Conservation (phyloP, 2,888 invertebrate species). For the Acronicta aceris region DNA sequence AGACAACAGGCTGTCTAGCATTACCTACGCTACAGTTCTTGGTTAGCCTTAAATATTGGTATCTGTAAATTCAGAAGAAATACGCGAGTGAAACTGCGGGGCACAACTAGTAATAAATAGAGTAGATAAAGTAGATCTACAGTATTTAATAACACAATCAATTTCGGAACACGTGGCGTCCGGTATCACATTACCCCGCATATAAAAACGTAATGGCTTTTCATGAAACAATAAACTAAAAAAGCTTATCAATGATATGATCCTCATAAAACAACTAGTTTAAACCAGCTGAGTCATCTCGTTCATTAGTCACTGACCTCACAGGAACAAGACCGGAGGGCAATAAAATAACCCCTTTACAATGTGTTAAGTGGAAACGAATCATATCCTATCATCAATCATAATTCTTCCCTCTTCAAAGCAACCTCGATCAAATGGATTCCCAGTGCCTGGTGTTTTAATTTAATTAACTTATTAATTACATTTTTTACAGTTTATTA, state of each 20-base stretch:
- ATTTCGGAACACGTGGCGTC: conserved; percentile 17
- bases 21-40: too few relatives aligned
- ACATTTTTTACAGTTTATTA: conserved; percentile 34
- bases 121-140: too few relatives aligned
- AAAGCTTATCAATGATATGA: conserved; percentile 59
- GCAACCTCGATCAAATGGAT: conserved; percentile 66
- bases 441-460: conserved; percentile 66
- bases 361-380: conserved; percentile 87
- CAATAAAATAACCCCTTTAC: conserved; percentile 87
- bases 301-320: conserved; percentile 86
- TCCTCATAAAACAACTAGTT: conserved; percentile 72
- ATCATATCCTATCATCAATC: conserved; percentile 87
- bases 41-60: too few relatives aligned
- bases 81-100: too few relatives aligned
- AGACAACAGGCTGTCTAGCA: too few relatives aligned
- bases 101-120: too few relatives aligned
- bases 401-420: conserved; percentile 79
- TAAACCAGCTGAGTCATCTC: conserved; percentile 78
- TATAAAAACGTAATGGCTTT: conserved; percentile 48
- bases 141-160: background rate
- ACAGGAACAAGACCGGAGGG: conserved; percentile 77
- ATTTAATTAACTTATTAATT: conserved; percentile 67
- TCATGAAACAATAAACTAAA: conserved; percentile 47
- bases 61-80: too few relatives aligned
- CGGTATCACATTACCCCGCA: conserved; percentile 22